phyloP scores from a whole-genome alignment of 2,888 invertebrate species.

The Iphiclides podalirius region DNA sequence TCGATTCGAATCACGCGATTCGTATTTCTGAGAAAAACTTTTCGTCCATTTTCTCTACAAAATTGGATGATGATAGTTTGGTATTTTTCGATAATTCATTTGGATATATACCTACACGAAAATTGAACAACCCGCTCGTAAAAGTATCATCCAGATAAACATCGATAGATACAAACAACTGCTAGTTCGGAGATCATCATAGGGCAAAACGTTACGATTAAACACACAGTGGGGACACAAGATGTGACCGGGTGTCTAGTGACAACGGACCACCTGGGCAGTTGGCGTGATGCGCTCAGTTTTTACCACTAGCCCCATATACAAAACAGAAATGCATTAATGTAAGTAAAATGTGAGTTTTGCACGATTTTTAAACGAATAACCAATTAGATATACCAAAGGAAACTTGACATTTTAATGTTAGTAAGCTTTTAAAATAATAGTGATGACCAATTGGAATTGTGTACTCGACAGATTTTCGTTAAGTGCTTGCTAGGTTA shows the following conservation, averaged over 20 bases:
- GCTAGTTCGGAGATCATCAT: conserved; percentile 48
- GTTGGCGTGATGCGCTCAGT: conserved; percentile 36
- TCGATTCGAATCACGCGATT: too few species aligned
- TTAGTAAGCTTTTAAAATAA: too few species aligned
- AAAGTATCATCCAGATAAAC: conserved; percentile 10
- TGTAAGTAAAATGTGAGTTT: not conserved
- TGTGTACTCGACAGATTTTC: too few species aligned
- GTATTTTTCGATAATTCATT: too few species aligned
- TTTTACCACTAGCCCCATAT: conserved; percentile 38
- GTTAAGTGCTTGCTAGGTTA: too few species aligned
- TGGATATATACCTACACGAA: not conserved
- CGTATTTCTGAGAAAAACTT: too few species aligned
- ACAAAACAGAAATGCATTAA: not conserved
- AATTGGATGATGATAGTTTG: too few species aligned
- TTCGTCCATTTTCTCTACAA: too few species aligned
- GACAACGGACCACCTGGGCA: conserved; percentile 51
- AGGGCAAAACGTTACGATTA: conserved; percentile 18
- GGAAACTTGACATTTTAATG: too few species aligned
- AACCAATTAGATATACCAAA: too few species aligned
- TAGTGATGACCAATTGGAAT: too few species aligned
- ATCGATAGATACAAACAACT: conserved; percentile 24
- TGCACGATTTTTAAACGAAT: not conserved
- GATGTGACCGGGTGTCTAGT: conserved; percentile 35
- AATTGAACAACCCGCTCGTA: not conserved
- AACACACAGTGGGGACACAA: conserved; percentile 33